Evolutionary conservation across 23 tunicate species (phyloP).

Genomic region (Phallusia fumigata): DNA sequence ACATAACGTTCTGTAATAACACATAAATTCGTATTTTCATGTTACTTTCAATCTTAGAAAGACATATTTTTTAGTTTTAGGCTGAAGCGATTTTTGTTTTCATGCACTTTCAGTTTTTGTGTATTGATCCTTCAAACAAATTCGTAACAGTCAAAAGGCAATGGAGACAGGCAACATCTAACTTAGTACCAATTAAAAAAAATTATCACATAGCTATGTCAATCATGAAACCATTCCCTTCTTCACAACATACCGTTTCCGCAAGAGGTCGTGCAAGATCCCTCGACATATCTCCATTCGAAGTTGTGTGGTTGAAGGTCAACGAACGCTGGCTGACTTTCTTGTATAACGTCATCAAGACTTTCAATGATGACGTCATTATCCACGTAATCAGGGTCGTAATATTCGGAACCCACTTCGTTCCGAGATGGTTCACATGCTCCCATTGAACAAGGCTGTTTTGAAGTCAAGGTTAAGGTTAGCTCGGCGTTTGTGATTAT

Average conservation of each 20-base stretch:
- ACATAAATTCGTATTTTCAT: too few species aligned
- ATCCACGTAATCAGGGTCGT: conserved; percentile 23
- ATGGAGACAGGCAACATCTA: too few species aligned
- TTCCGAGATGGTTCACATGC: background rate
- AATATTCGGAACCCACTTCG: background rate
- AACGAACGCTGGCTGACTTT: background rate
- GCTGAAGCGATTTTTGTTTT: too few species aligned
- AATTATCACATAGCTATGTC: too few species aligned
- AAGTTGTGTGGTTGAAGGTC: background rate
- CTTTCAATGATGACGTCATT: conserved; percentile 9
- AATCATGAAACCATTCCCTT: too few species aligned
- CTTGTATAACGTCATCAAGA: conserved; percentile 13
- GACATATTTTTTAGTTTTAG: too few species aligned
- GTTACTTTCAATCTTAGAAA: too few species aligned
- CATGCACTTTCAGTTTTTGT: too few species aligned
- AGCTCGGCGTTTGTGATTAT: background rate
- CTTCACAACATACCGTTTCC: conserved; percentile 34
- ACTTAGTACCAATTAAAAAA: too few species aligned
- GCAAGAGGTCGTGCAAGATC: conserved; percentile 44
- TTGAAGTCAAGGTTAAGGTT: background rate
- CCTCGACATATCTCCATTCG: conserved; percentile 42
- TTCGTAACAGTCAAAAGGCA: too few species aligned
- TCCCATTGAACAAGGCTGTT: conserved; percentile 17
- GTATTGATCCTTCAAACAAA: too few species aligned
- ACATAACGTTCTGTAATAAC: too few species aligned